Base-by-base conservation (phyloP, 2,113 vertebrate species). In the Halichoerus grypus region DNA sequence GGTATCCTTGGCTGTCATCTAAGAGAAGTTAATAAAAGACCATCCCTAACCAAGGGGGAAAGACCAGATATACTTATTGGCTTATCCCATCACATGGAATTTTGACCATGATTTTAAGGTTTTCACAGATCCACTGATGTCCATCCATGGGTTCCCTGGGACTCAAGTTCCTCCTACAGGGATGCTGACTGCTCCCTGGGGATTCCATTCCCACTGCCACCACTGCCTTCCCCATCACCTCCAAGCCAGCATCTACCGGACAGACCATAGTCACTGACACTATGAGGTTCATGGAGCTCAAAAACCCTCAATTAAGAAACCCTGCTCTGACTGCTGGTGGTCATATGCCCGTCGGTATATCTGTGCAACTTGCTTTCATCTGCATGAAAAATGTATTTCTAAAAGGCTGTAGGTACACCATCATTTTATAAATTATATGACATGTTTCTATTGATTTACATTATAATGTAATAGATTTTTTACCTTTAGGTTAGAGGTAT, bases 381-480 rank as follows among this genome's bases (percentile, higher is more conserved):
- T 84, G 31, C 9, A 87, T 59, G 72, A 95, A 88, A 61, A 36
- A 67, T 31, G 0, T 36, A 67, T 81, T 94, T 55, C 36, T 83
- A 81, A 84, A 96, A 88, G 14, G 10, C 28, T 82, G 1, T 28
- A 63, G 71, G 21, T 84, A 80, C 18, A 79, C 39, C 59, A 95
- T 57, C 36, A 77, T 82, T 91, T 91, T 92, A 86, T 74, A 97
- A 95, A 88, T 91, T 74, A 91, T 63, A 81, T 69, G 63, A 63
- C 57, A 94, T 65, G 39, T 88, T 96, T 92, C 55, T 86, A 96
- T 91, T 93, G 85, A 89, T 95, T 95, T 63, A 82, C 16, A 88
- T 88, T 88, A 85, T 46, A 94, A 84, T 51, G 4, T 36, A 95
- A 63, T 69, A 55, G 15, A 88, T 74, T 53, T 42, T 93, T 88